phyloP scores from a whole-genome alignment of 2,888 invertebrate genomes.

The Microchrysa polita region DNA sequence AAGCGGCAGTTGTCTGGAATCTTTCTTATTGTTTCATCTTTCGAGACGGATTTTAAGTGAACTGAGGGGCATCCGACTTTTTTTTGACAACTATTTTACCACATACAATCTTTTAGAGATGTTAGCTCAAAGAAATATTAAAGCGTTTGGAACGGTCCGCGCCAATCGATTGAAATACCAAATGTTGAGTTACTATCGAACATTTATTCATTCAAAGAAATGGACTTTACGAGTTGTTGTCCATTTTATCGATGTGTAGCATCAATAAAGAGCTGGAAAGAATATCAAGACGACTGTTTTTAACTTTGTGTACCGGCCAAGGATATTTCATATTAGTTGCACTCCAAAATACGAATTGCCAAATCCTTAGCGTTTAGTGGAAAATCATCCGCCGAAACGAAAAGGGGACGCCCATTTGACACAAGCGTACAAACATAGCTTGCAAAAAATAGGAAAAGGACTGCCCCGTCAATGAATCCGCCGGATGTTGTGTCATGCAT shows the following conservation, averaged over 20 bases:
- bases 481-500: no score
- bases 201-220: no score
- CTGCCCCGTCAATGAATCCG: not conserved
- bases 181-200: no score
- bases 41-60: not conserved
- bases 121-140: not conserved
- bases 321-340: not conserved
- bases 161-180: not conserved
- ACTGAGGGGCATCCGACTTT: not conserved
- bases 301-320: not conserved
- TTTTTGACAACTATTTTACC: not conserved
- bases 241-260: not conserved
- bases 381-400: no score
- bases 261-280: not conserved
- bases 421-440: no score
- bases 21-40: no score
- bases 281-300: not conserved
- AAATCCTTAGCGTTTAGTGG: no score
- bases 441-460: no score
- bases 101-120: not conserved
- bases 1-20: no score
- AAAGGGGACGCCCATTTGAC: no score
- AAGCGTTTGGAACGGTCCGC: conserved; percentile 47
- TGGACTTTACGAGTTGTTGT: no score
- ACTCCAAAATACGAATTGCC: not conserved